Evolutionary conservation across 1,140 invertebrate species (phyloP).

Genomic region (Trissolcus basalis): DNA sequence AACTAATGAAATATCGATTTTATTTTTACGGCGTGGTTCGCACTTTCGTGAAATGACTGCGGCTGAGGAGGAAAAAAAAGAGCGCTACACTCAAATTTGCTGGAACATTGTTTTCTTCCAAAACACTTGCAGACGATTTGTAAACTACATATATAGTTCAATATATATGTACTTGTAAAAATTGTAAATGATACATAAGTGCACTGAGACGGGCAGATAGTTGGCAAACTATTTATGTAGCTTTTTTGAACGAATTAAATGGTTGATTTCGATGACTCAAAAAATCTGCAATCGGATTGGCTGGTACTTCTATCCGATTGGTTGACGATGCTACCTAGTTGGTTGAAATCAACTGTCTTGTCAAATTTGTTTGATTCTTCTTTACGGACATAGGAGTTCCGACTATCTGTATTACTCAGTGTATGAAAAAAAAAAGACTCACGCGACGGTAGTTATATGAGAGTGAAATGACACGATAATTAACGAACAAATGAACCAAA

Average conservation of each 20-base stretch:
- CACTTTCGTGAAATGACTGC: constrained; percentile 1
- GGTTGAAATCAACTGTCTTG: too few relatives aligned
- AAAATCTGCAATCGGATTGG: too few relatives aligned
- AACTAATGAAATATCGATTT: constrained; percentile 56
- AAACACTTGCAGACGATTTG: constrained; percentile 37
- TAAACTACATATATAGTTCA: constrained; percentile 37
- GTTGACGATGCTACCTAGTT: too few relatives aligned
- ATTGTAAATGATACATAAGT: constrained; percentile 51
- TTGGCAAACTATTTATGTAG: too few relatives aligned
- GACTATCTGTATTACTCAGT: too few relatives aligned
- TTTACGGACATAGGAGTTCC: too few relatives aligned
- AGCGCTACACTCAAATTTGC: constrained; percentile 29
- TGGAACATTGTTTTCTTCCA: constrained; percentile 54
- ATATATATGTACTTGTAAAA: constrained; percentile 55
- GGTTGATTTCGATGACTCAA: too few relatives aligned
- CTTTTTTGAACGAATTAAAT: too few relatives aligned
- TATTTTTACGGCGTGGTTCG: constrained; percentile 25
- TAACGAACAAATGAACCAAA: constrained; percentile 42
- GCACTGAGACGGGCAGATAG: too few relatives aligned
- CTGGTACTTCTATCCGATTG: too few relatives aligned
- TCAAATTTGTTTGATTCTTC: too few relatives aligned
- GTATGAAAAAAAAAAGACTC: constrained; percentile 11
- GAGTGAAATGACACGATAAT: constrained; percentile 46
- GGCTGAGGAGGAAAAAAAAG: constrained; percentile 11
- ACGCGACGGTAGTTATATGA: constrained; percentile 32